These are phyloP conservation scores for Pseudobourletiella spinata DNA, from an alignment of 1,140 invertebrate species.

Conservation along the genomic window DNA sequence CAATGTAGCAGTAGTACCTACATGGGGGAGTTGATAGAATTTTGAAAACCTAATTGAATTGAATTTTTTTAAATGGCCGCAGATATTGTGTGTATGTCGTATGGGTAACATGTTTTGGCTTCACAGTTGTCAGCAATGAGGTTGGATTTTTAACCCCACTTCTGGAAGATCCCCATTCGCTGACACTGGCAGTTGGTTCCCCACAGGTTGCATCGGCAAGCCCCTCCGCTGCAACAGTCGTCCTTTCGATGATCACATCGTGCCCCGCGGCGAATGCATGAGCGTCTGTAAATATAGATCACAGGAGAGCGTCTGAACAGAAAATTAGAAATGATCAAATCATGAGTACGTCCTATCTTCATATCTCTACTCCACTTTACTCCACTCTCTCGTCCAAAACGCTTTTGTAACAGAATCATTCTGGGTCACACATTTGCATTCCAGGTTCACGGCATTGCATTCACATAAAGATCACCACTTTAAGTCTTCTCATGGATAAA, in stretches of 20 bases:
- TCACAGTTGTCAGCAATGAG: no score
- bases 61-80: no score
- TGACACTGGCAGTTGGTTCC: constrained; percentile 82
- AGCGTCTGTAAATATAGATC: constrained; percentile 77
- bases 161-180: constrained; percentile 78
- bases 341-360: neutral
- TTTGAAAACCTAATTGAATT: no score
- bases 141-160: constrained; percentile 67
- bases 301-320: constrained; percentile 69
- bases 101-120: no score
- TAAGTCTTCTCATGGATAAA: no score
- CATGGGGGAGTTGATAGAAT: no score
- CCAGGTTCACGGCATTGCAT: no score
- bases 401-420: constrained; percentile 2
- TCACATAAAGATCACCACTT: no score
- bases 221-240: constrained; percentile 75
- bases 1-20: no score
- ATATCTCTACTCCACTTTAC: constrained; percentile 4
- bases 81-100: no score
- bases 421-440: no score
- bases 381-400: constrained; percentile 10
- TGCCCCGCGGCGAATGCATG: constrained; percentile 66
- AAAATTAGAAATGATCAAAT: constrained; percentile 39
- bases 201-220: constrained; percentile 83
- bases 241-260: constrained; percentile 75